Conservation (phyloP, 2,113 vertebrate species). For the Dicrurus megarhynchus region DNA sequence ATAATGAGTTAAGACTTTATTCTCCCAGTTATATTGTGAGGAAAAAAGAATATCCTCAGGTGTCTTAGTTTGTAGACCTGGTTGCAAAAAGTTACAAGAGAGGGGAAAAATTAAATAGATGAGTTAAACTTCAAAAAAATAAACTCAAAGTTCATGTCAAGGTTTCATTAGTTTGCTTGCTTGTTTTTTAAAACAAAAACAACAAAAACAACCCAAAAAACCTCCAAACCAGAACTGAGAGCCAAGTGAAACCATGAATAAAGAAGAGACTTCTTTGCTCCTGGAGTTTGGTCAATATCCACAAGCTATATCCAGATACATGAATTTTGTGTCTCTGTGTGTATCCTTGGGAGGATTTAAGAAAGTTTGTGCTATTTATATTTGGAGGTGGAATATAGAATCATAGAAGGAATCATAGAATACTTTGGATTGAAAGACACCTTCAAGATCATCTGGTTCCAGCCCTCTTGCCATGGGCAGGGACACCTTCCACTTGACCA, state of each 20-base stretch:
- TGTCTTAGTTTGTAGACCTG: not conserved
- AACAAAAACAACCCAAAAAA: not conserved
- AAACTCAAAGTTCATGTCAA: not conserved
- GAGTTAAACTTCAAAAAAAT: not conserved
- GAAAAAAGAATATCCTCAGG: not conserved
- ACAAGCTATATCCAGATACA: not conserved
- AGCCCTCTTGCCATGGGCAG: not conserved
- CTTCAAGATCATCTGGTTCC: not conserved
- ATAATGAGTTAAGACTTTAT: not conserved
- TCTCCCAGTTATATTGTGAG: not conserved
- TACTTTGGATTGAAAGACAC: not conserved
- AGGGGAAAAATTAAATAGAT: not conserved
- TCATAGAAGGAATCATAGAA: not conserved
- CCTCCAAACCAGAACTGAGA: not conserved
- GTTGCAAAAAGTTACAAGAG: not conserved
- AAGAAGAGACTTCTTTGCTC: not conserved
- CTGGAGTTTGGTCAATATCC: not conserved
- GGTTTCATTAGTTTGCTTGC: not conserved
- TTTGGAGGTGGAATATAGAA: not conserved
- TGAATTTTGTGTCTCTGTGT: not conserved
- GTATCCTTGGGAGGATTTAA: not conserved
- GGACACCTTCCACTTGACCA: not conserved
- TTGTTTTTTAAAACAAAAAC: not conserved
- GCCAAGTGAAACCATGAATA: not conserved
- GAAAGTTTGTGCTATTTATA: not conserved